Conservation (phyloP, 2,888 invertebrate species). For the Hetaerina titia region DNA sequence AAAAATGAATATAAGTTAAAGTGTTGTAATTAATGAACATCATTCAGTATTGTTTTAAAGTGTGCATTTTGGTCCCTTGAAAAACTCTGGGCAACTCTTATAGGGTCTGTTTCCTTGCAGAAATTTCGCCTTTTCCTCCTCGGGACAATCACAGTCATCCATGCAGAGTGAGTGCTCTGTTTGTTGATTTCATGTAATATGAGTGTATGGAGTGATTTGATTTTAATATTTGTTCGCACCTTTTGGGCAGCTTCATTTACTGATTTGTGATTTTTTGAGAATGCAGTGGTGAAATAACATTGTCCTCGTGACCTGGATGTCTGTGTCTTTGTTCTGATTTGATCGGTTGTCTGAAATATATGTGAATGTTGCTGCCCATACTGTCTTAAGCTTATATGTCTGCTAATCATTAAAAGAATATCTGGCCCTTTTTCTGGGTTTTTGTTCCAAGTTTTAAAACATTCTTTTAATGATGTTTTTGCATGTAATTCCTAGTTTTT, state of each 20-base stretch:
- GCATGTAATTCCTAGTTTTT: constrained; percentile 63
- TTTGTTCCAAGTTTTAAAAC: constrained; percentile 40
- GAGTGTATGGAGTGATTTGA: constrained; percentile 17
- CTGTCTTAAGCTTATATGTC: constrained; percentile 26
- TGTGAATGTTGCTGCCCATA: constrained; percentile 60
- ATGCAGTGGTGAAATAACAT: constrained; percentile 36
- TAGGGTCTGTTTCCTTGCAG: constrained; percentile 63
- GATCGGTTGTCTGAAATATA: constrained; percentile 20
- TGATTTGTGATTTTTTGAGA: constrained; percentile 17
- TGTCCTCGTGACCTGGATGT: constrained; percentile 28
- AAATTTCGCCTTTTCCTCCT: constrained; percentile 65
- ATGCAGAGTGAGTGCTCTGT: constrained; percentile 59
- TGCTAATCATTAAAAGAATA: constrained; percentile 57
- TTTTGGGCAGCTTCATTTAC: constrained; percentile 58
- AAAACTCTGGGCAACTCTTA: constrained; percentile 2
- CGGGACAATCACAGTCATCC: constrained; percentile 58
- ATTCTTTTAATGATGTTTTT: constrained; percentile 60
- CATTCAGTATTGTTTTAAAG: not conserved
- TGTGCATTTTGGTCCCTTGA: not conserved
- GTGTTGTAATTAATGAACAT: too few relatives aligned
- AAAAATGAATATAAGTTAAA: too few relatives aligned
- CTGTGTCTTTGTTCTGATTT: constrained; percentile 49
- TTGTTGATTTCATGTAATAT: constrained; percentile 52
- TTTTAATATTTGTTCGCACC: constrained; percentile 46
- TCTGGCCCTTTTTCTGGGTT: constrained; percentile 11